Percentiles rank a stretch among this genome's conserved stretches.
Evolutionary conservation across 2,113 vertebrate species (phyloP).

Genomic region (Carassius carassius): DNA sequence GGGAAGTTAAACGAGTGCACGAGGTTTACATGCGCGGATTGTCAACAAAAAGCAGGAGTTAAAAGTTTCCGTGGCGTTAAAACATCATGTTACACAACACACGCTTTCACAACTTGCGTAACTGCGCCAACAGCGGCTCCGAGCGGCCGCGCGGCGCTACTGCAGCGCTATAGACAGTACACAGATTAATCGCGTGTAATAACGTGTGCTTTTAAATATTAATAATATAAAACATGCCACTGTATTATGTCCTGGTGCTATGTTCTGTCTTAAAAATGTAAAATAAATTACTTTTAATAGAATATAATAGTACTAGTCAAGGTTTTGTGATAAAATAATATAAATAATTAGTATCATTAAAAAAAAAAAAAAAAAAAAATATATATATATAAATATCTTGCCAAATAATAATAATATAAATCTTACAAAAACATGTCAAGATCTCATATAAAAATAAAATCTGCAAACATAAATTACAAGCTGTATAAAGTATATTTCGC

Average conservation of each 20-base stretch:
- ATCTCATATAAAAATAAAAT: no score
- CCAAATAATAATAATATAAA: no score
- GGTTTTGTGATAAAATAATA: no score
- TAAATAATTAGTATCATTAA: no score
- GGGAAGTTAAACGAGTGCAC: conserved; percentile 14
- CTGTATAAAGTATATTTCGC: no score
- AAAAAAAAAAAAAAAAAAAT: no score
- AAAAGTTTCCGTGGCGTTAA: conserved; percentile 25
- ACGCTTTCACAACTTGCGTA: conserved; percentile 69
- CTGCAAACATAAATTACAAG: no score
- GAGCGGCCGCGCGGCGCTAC: background rate
- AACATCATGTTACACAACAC: conserved; percentile 71
- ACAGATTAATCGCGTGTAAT: background rate
- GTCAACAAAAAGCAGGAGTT: conserved; percentile 11
- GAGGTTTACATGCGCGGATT: background rate
- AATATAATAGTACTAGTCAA: background rate
- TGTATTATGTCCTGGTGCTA: background rate
- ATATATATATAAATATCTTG: no score
- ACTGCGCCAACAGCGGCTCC: conserved; percentile 53
- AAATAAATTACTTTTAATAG: background rate
- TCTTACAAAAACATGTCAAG: no score
- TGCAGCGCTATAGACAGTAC: conserved; percentile 7
- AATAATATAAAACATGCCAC: background rate
- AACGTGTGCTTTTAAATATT: background rate
- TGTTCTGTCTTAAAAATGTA: background rate